A percentile compares a stretch with the other conserved stretches of the same genome.
These are phyloP conservation scores for Drymonia ruficornis DNA, from an alignment of 2,888 invertebrate genomes.

Conservation along the genomic window DNA sequence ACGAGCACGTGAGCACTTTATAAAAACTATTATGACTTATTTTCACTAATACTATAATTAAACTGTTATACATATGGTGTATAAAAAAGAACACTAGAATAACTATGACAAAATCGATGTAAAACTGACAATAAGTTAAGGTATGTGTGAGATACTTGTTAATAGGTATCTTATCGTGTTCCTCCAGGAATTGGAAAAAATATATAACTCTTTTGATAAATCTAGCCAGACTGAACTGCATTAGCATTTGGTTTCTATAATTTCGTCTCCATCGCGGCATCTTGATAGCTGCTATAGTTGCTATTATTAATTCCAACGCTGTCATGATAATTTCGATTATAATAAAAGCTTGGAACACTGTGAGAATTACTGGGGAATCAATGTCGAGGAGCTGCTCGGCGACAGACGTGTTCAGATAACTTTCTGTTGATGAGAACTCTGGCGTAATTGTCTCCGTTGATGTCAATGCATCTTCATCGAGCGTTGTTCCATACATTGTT, in stretches of 20 bases:
- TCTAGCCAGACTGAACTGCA: slow-evolving; percentile 70
- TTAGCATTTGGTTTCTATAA: slow-evolving; percentile 76
- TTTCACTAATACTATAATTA: slow-evolving; percentile 70
- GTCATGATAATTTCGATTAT: slow-evolving; percentile 71
- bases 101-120: slow-evolving; percentile 71
- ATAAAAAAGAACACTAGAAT: slow-evolving; percentile 71
- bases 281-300: slow-evolving; percentile 63
- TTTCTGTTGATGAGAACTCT: slow-evolving; percentile 10
- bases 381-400: slow-evolving; percentile 14
- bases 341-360: slow-evolving; percentile 59
- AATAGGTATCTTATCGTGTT: slow-evolving; percentile 32
- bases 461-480: slow-evolving; percentile 29
- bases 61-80: slow-evolving; percentile 75
- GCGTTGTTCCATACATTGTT: slow-evolving; percentile 17
- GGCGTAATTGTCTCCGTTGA: slow-evolving; percentile 8
- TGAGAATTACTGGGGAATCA: slow-evolving; percentile 18
- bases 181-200: slow-evolving; percentile 52
- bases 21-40: slow-evolving; percentile 61
- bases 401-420: slow-evolving; percentile 11
- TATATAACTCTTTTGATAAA: slow-evolving; percentile 66
- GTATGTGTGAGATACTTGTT: slow-evolving; percentile 27
- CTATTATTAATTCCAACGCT: slow-evolving; percentile 63
- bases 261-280: slow-evolving; percentile 71
- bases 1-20: slow-evolving; percentile 60
- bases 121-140: slow-evolving; percentile 56